These are phyloP conservation scores for Patagioenas fasciata DNA, from an alignment of 2,113 vertebrate species.

Conservation along the genomic window DNA sequence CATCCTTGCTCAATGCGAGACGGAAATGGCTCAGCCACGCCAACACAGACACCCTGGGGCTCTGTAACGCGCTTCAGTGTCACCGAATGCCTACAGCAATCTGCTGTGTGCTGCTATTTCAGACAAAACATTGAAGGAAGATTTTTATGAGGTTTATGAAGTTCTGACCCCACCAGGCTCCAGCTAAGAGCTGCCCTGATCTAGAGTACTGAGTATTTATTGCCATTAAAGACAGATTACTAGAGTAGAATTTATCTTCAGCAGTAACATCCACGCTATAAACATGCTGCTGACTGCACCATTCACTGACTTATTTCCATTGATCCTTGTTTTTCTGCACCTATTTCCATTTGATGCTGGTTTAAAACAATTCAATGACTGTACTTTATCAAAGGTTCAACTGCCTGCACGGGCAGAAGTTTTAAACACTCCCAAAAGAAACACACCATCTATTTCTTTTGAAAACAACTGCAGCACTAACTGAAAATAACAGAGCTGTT, in stretches of 20 bases:
- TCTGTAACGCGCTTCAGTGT: not conserved
- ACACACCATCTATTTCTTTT: not conserved
- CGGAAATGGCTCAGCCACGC: fast-evolving
- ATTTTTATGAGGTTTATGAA: not conserved
- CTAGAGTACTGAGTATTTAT: not conserved
- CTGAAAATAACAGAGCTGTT: not conserved
- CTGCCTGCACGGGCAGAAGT: not conserved
- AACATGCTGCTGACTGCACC: not conserved
- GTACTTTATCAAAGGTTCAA: not conserved
- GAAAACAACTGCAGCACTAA: not conserved
- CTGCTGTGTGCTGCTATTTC: not conserved
- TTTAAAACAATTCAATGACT: not conserved
- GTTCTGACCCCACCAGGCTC: not conserved
- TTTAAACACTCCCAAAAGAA: not conserved
- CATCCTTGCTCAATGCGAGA: fast-evolving
- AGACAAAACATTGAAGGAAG: not conserved
- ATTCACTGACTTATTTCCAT: not conserved
- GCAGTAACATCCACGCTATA: not conserved
- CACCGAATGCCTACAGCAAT: not conserved
- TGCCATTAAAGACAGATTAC: not conserved
- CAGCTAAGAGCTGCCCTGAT: not conserved
- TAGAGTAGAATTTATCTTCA: not conserved
- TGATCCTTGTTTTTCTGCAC: not conserved
- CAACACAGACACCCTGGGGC: not conserved
- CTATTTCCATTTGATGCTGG: not conserved